Evolutionary conservation across 2,797 vertebrate species (phyloP), one percentile per base, ranked within the genome.

Genomic region (Cuculus canorus): DNA sequence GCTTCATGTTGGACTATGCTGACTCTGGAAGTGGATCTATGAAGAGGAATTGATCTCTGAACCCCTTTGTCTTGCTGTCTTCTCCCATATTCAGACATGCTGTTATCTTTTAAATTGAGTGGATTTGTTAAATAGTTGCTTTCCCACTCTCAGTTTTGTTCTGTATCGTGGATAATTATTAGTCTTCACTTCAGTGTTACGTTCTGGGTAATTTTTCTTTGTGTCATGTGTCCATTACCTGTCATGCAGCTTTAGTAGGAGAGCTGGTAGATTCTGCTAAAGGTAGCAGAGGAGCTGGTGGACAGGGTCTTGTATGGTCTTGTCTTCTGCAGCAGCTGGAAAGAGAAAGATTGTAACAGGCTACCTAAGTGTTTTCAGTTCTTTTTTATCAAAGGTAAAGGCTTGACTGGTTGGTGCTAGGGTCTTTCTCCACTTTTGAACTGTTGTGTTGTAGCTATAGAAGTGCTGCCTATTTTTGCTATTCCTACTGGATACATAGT

Each of bases 221-320:
- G 4, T 48, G 33, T 11, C 39, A 8, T 0, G 2, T 39, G 17
- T 32, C 27, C 5, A 1, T 68, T 70, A 23, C 4, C 21, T 5
- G 1, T n/a, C 33, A 2, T 5, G 9, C n/a, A 71, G 45, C 33
- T 81, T 53, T 59, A 41, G 68, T 1, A 13, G 48, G 28, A 41
- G 33, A 39, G 28, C 18, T 54, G 5, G 5, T 43, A 28, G 8
- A 9, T 85, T 63, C 66, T 66, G 27, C 7, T 50, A 28, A 25
- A 27, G 8, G 25, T 4, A 35, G 39, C 23, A 28, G 50, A 59
- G 45, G 23, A 39, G 21, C 28, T 11, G 9, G 19, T 35, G 69
- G 23, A 27, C 43, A 73, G n/a, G 22, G 13, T 70, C 61, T 68
- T 0, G 0, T 13, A 5, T 3, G 4, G 19, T 47, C 41, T 33